Evolutionary conservation across 1,140 invertebrate genomes (phyloP), one percentile per base, ranked within the genome.

Genomic region (Chironomus striatipennis): DNA sequence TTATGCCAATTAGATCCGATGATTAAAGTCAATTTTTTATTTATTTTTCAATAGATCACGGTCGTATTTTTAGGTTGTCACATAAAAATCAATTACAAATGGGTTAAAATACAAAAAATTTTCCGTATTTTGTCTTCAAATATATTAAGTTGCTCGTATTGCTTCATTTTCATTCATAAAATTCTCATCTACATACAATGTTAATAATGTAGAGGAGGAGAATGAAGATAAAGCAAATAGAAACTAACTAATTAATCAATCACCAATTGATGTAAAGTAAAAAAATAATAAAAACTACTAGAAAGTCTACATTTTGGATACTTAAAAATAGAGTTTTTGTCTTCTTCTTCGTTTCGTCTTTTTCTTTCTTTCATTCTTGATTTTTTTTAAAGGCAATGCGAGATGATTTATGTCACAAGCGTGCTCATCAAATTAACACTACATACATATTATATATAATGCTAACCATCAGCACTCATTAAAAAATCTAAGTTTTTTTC

Each of bases 351-450:
- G 24, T 34, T 34, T 34, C 24, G 1, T 34, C 24, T 34, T 34
- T 34, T 34, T 34, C 24, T 34, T 34, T 34, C 24, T 34, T 34
- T 34, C 1, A 34, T 34, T 34, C 24, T 34, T 34, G 24, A 2
- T 2, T 34, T 34, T 34, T 34, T 34, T 34, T 34, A 57, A 57
- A 57, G 47, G 47, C 47, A 57, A 57, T 57, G 47, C 12, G 12
- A 57, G 47, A 57, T 57, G 47, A 57, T 57, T 57, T 57, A 57
- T 57, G 47, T 57, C 47, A 57, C 47, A n/a, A 57, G 47, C 47
- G 47, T 57, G 47, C 47, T 57, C 47, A 57, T 57, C 47, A 57
- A 57, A 57, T 57, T 57, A 57, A n/a, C 47, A 57, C 47, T 57
- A 34, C 24, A 34, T 34, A 34, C 5, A n/a, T 34, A 34, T 34